These are phyloP conservation scores for Toxotes chatareus DNA, from an alignment of 2,113 vertebrate genomes.

Conservation along the genomic window DNA sequence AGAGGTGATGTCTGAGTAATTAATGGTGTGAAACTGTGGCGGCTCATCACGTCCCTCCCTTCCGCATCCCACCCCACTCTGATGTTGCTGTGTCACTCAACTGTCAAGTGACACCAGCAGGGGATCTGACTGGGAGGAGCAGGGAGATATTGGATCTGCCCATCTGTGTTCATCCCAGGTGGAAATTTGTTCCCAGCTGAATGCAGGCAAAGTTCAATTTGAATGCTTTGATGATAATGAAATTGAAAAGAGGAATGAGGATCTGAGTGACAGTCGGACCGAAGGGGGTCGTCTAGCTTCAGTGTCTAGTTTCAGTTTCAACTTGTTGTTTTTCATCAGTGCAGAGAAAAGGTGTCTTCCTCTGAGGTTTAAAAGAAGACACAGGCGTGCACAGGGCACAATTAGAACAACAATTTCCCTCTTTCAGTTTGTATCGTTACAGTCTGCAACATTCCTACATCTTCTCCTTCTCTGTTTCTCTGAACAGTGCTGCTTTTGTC, in stretches of 20 bases:
- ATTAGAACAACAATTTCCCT: conserved; percentile 13
- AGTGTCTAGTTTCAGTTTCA: neutral
- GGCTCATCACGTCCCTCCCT: conserved; percentile 38
- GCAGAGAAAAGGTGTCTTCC: conserved; percentile 3
- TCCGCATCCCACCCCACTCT: conserved; percentile 4
- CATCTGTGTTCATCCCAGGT: conserved; percentile 27
- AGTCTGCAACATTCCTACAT: conserved; percentile 31
- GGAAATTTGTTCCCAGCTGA: conserved; percentile 41
- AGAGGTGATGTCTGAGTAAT: conserved; percentile 74
- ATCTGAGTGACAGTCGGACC: conserved; percentile 24
- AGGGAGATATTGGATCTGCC: conserved; percentile 31
- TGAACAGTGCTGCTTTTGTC: conserved; percentile 56
- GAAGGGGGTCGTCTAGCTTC: conserved; percentile 20
- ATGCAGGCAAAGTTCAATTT: conserved; percentile 38
- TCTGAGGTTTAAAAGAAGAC: conserved; percentile 22
- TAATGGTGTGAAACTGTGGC: conserved; percentile 60
- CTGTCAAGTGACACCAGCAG: conserved; percentile 33
- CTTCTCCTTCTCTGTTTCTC: conserved; percentile 28
- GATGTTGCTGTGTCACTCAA: conserved; percentile 51
- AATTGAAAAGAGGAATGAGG: conserved; percentile 43
- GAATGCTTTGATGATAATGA: conserved; percentile 18
- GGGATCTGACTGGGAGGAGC: conserved; percentile 29
- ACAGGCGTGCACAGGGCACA: neutral
- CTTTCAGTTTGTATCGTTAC: neutral
- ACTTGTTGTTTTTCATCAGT: conserved; percentile 17